Base-by-base conservation (phyloP, 2,888 invertebrate species). In the Ametastegia equiseti region DNA sequence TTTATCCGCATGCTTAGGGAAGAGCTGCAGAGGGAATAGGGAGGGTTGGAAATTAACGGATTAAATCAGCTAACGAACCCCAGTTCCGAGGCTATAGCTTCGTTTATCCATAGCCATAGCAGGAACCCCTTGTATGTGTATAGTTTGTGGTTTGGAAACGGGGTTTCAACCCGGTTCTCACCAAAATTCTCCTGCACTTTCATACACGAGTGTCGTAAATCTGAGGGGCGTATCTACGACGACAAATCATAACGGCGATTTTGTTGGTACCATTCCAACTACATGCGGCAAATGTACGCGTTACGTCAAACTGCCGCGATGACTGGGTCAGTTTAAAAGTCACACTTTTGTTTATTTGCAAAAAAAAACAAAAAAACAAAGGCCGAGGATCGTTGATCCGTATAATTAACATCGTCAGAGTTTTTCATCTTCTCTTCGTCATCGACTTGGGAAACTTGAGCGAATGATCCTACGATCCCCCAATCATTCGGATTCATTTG, bases 161-260 rank as follows among this genome's bases (percentile, higher is more conserved):
- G 71, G 47, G 47, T 47, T 45, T 15, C 47, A 4, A 47, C 11
- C 13, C 36, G n/a, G 65, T 60, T 11, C 23, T 30, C 65, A n/a
- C 36, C 65, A 19, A 39, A 39, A 60, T 30, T 23, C 30, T 67
- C 65, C 47, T 57, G 78, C 47, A 80, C 80, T 80, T 83, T 82
- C 82, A 42, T 82, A 75, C 80, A 45, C 47, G 15, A 23, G 27
- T 23, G 78, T 83, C 81, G 36, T 84, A 84, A 84, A 83, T 85
- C 84, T 84, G 77, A 45, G 82, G 54, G 82, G 36, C 67, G 81
- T 83, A 85, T 84, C 84, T 77, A 80, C 81, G 83, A 84, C 85
- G 84, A 86, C 86, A 86, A 87, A 86, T 87, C 86, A 85, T 82
- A 78, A 60, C 57, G 15, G 65, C 83, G 67, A 81, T 69, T n/a